These are phyloP conservation scores for Rhagologus leucostigma DNA, from an alignment of 2,113 vertebrate species.

Conservation along the genomic window DNA sequence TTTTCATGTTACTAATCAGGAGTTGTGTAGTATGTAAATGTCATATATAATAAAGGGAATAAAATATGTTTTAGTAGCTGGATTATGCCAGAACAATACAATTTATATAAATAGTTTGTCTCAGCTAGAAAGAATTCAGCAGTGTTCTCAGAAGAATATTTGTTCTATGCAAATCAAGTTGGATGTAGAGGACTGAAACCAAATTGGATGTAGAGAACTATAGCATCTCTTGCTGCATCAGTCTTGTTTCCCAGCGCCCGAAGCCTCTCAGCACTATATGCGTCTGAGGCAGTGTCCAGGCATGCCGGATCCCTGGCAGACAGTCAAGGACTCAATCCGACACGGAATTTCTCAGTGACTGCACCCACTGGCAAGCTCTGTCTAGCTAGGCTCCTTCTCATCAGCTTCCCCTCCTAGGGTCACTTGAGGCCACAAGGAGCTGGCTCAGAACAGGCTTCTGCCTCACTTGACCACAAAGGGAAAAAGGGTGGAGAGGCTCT, in stretches of 20 bases:
- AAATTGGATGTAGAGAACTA: neutral
- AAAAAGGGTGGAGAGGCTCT: neutral
- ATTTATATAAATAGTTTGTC: neutral
- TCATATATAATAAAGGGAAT: neutral
- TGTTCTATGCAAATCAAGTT: neutral
- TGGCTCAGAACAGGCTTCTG: neutral
- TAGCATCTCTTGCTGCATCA: neutral
- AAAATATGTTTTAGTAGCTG: neutral
- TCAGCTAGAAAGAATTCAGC: slow-evolving; percentile 11
- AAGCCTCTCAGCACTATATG: neutral
- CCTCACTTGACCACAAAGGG: neutral
- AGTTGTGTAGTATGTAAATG: neutral
- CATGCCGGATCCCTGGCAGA: neutral
- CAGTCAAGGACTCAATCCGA: neutral
- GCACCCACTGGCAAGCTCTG: slow-evolving; percentile 15
- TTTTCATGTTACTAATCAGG: neutral
- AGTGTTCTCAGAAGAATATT: neutral
- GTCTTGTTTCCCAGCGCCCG: neutral
- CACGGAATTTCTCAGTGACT: slow-evolving; percentile 4
- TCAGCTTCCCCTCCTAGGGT: neutral
- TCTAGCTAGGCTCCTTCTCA: neutral
- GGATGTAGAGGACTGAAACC: neutral
- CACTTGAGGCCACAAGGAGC: neutral
- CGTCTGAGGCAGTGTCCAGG: neutral
- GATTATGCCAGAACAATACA: neutral